Evolutionary conservation across 2,888 invertebrate genomes (phyloP), one percentile per base, ranked within the genome.

Genomic region (Xestia xanthographa): DNA sequence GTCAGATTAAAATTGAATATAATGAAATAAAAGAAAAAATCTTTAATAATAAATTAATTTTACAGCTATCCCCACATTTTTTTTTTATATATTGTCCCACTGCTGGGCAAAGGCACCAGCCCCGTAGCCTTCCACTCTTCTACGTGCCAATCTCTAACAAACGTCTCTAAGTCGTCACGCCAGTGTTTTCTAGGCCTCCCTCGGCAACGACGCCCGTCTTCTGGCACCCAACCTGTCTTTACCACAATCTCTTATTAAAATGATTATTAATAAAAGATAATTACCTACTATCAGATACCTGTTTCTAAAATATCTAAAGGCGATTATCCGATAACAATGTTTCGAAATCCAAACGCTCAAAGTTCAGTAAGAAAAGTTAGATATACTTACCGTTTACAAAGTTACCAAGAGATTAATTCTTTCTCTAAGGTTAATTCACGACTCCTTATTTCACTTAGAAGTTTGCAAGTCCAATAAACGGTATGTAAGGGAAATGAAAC

Each of bases 311-410:
- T 83, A 45, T 60, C 17, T 56, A 63, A 58, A 72, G n/a, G 26
- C 45, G 72, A 83, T 80, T 72, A 72, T n/a, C 5, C 45, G 67
- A 79, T 72, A 67, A 43, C 8, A 48, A 63, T 63, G 17, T 50
- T 50, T 50, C 26, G 8, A 34, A 75, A 77, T 56, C 22, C 6
- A 0, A n/a, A 14, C 43, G 53, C 34, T 68, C 62, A 81, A 82
- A 68, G 68, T 77, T 34, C 69, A 79, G 17, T 38, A 20, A 48
- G 3, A n/a, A 48, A 56, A 63, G 0, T 62, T 38, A 0, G 17
- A 43, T 41, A 34, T 0, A 26, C 8, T 38, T 43, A 43, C 5
- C 11, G 11, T 9, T 79, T 14, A 34, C 41, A 41, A 9, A 60
- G 12, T 5, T 22, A 29, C 14, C 5, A 12, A 34, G 0, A 34